A percentile compares a stretch with the other conserved stretches of the same genome.
phyloP scores from a whole-genome alignment of 2,888 invertebrate species.

The Clusia tigrina region DNA sequence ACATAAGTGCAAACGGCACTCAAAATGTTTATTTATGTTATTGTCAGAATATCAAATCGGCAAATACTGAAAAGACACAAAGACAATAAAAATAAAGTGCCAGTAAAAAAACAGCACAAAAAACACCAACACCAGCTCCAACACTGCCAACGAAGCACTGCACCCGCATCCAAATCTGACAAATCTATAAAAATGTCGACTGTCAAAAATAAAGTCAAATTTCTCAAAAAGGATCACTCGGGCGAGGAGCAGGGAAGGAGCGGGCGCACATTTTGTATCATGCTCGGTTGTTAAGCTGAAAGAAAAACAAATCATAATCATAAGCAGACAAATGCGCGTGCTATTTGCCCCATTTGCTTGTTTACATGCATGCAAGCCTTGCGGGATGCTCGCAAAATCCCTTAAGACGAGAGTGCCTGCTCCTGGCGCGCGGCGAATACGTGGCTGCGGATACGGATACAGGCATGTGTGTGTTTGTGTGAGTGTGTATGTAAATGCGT shows the following conservation, averaged over 20 bases:
- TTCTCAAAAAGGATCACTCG: slow-evolving; percentile 31
- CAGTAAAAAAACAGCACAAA: neutral
- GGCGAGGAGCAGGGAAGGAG: too few relatives aligned
- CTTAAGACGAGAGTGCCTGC: neutral
- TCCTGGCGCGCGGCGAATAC: too few relatives aligned
- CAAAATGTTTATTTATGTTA: slow-evolving; percentile 39
- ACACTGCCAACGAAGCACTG: neutral
- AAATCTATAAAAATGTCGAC: slow-evolving; percentile 56
- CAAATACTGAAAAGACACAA: slow-evolving; percentile 1
- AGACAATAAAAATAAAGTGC: neutral
- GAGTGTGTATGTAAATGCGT: too few relatives aligned
- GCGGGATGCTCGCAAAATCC: neutral
- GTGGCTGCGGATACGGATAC: neutral
- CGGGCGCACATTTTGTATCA: slow-evolving; percentile 40
- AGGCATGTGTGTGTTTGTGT: neutral
- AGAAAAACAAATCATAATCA: slow-evolving; percentile 56
- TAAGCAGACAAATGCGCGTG: slow-evolving; percentile 40
- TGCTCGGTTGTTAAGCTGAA: slow-evolving; percentile 51
- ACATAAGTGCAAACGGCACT: slow-evolving; percentile 43
- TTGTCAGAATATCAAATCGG: slow-evolving; percentile 5
- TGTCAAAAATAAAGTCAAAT: slow-evolving; percentile 47
- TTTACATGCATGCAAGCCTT: slow-evolving; percentile 35
- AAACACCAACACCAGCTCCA: neutral
- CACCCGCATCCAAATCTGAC: slow-evolving; percentile 47
- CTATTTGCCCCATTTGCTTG: slow-evolving; percentile 50